Base-by-base conservation (phyloP, 2,797 vertebrate species). In the Vespertilio murinus region DNA sequence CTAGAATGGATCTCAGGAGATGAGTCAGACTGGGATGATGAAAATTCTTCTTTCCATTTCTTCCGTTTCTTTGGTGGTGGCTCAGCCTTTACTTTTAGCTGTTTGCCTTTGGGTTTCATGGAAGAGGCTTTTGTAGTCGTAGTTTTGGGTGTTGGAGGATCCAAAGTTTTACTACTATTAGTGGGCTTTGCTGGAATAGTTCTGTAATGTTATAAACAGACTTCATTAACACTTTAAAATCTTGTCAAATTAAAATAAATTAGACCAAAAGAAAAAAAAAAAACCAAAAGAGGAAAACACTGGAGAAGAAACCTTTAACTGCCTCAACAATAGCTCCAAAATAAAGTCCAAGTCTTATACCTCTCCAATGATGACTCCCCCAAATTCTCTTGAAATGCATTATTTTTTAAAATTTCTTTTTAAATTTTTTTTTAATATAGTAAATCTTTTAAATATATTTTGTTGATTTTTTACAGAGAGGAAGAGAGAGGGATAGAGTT, bases 31-130 rank as follows among this genome's bases (percentile, higher is more conserved):
- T 98, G 98, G 25, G 99, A 98, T 38, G 99, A 98, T 2, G 99
- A 98, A 96, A 99, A 99, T 94, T 99, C 99, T 97, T 99, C 99
- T 97, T 99, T 99, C 99, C 99, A 99, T 92, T 99, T 99, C 98
- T 98, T 99, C 97, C 99, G 99, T 98, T 99, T 99, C 98, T 99
- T 99, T 94, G 99, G 99, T 49, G 99, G 99, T 30, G 99, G 99
- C 97, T 99, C 99, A 88, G 99, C 99, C 97, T 99, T 99, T 78
- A 98, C 94, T 97, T 99, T 99, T 52, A 98, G 96, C 97, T 99
- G 99, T 98, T 99, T 99, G 96, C 98, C 98, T 98, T 99, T 99
- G 94, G 99, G 98, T 98, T 98, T 99, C 80, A 97, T 92, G 77
- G 98, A 97, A 94, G 98, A 97, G 94, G 97, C 96, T 98, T 99